Evolutionary conservation across 2,888 invertebrate genomes (phyloP).

Genomic region (Tipula vernalis): DNA sequence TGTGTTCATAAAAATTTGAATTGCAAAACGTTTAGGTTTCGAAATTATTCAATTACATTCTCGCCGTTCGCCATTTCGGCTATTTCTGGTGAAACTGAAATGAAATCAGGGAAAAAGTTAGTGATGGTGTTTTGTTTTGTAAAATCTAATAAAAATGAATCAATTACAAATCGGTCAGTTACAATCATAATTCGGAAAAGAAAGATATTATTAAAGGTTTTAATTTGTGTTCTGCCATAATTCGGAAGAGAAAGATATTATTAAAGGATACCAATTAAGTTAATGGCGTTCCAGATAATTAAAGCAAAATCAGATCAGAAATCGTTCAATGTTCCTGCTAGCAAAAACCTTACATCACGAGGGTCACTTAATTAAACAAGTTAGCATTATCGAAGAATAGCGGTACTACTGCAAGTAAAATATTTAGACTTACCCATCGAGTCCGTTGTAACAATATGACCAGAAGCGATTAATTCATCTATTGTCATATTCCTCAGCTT

Average conservation of each 20-base stretch:
- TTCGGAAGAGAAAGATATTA: too few species aligned
- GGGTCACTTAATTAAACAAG: too few species aligned
- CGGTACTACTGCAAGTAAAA: not conserved
- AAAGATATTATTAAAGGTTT: too few species aligned
- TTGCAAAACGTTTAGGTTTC: not conserved
- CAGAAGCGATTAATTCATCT: not conserved
- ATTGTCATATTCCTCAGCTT: not conserved
- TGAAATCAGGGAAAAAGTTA: not conserved
- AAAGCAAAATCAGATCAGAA: too few species aligned
- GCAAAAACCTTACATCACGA: too few species aligned
- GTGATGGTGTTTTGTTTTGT: not conserved
- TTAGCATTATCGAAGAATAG: too few species aligned
- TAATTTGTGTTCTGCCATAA: too few species aligned
- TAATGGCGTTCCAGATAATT: too few species aligned
- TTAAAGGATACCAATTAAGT: too few species aligned
- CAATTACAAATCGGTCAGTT: too few species aligned
- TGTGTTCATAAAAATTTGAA: not conserved
- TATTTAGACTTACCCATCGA: not conserved
- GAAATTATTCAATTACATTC: not conserved
- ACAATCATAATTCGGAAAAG: too few species aligned
- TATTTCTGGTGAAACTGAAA: constrained; percentile 8
- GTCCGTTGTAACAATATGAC: constrained; percentile 20
- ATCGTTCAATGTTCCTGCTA: too few species aligned
- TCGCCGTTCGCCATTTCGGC: constrained; percentile 5
- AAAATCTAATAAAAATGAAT: not conserved